Evolutionary conservation across 1,140 invertebrate genomes (phyloP).

Genomic region (Notospermus geniculatus): DNA sequence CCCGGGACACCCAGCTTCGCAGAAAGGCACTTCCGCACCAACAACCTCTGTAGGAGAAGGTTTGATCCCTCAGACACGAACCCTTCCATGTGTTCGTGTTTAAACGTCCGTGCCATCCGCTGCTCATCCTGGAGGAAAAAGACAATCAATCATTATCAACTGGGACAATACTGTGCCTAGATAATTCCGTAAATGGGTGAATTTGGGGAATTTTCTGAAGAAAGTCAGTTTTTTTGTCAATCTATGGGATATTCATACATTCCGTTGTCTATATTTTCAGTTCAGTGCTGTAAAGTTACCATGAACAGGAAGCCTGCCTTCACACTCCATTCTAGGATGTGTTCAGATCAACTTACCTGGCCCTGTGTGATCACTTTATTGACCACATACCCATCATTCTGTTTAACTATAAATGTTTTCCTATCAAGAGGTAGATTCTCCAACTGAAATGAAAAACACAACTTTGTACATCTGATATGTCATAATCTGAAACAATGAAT

Average conservation of each 20-base stretch:
- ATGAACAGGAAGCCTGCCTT: too few relatives aligned
- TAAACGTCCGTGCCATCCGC: slow-evolving; percentile 38
- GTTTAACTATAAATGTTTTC: slow-evolving; percentile 47
- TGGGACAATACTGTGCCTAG: neutral
- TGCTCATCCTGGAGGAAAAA: slow-evolving; percentile 43
- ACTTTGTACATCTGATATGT: too few relatives aligned
- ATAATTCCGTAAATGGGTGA: neutral
- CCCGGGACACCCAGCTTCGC: slow-evolving; percentile 29
- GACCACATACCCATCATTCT: slow-evolving; percentile 37
- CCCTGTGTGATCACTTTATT: slow-evolving; percentile 52
- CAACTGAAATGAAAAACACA: slow-evolving; percentile 37
- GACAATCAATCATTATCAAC: slow-evolving; percentile 7
- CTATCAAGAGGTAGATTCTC: slow-evolving; percentile 51
- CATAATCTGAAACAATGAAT: too few relatives aligned
- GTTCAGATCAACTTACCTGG: slow-evolving; percentile 33
- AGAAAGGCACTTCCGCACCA: slow-evolving; percentile 39
- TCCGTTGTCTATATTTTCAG: too few relatives aligned
- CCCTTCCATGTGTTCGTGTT: slow-evolving; percentile 43
- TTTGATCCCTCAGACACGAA: slow-evolving; percentile 56
- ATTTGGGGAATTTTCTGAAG: neutral
- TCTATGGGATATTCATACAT: too few relatives aligned
- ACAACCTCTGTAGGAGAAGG: slow-evolving; percentile 48
- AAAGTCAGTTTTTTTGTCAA: too few relatives aligned
- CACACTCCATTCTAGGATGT: too few relatives aligned
- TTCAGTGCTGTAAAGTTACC: too few relatives aligned